Base-by-base conservation (phyloP, 2,888 invertebrate species). In the Eupithecia subumbrata region DNA sequence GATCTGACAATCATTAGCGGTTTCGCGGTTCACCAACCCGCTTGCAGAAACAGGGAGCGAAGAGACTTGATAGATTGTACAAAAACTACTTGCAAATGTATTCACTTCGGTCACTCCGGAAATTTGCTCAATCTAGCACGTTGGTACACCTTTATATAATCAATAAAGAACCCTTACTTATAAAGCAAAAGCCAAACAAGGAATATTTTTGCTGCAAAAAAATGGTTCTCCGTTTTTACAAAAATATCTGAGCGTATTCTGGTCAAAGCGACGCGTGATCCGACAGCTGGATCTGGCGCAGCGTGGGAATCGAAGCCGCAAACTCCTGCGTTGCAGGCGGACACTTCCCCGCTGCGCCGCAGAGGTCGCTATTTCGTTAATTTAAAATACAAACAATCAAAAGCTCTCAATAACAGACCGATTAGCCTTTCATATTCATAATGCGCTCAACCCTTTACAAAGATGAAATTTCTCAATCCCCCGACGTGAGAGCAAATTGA, bases 401-500 rank as follows among this genome's bases (percentile, higher is more conserved):
- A 56, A 60, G 12, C 4, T 60, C 14, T 60, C 60, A 60, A 25
- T 60, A 73, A 18, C 34, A 66, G 71, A 75, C 71, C 73, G 68
- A 75, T 75, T 73, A n/a, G 45, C 22, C 40, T 43, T 30, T 40
- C 40, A 37, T 37, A 37, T 37, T 52, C 56, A 74, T 73, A 63
- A 71, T 76, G 78, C 79, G 79, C 75, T 77, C 71, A 72, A 16
- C 63, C 67, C 78, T 73, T 79, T 75, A 79, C 81, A 85, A 86
- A 85, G 83, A 88, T 84, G 86, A 84, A 87, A 87, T 72, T 77
- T 89, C 87, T 84, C 76, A 76, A 75, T 89, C 88, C 89, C 86
- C 82, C 88, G 81, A 82, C 78, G 82, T 79, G 76, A 83, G 83
- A 81, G 85, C 84, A 87, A 89, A 91, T 91, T 91, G 88, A 89